Evolutionary conservation across 2,888 invertebrate genomes (phyloP), one percentile per base, ranked within the genome.

Genomic region (Sialis fuliginosa): DNA sequence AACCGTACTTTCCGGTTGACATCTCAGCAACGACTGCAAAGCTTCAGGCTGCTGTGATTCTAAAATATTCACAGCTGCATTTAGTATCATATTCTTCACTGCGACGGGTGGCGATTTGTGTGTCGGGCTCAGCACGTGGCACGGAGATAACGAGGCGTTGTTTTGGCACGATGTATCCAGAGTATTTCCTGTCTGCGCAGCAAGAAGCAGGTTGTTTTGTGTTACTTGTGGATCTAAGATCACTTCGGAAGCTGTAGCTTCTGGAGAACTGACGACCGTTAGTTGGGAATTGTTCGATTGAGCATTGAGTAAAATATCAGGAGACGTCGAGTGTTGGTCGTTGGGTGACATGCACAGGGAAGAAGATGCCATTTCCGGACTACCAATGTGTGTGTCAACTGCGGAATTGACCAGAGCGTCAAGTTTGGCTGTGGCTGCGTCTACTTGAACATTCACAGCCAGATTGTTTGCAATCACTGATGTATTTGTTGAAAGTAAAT

Each of bases 81-180:
- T 80, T 46, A 83, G 68, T 41, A 84, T 72, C 72, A 84, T 80
- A n/a, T 78, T 79, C 53, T 83, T 82, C 54, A 79, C 79, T 32
- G 79, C 75, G 32, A 77, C 73, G 2, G 74, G 70, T 41, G 75
- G 72, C 67, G 71, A 49, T 70, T 69, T 7, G 69, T 66, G 31
- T 66, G 60, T 42, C 67, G 67, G 52, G 58, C 59, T 48, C 35
- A 47, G 41, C 10, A 48, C 10, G 33, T 45, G 48, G n/a, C 47
- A 39, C 31, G 42, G 46, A 12, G 46, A 48, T 13, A 32, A 33
- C 7, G 51, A 62, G 37, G 65, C 65, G 44, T 64, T 65, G 5
- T 58, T 45, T 45, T 55, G 57, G 48, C 59, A 59, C 4, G 59
- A 54, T 34, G 50, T 54, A 13, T 52, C 50, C 33, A 54, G 42